These are phyloP conservation scores for Iphiclides podalirius DNA, from an alignment of 2,888 invertebrate genomes.

Conservation along the genomic window DNA sequence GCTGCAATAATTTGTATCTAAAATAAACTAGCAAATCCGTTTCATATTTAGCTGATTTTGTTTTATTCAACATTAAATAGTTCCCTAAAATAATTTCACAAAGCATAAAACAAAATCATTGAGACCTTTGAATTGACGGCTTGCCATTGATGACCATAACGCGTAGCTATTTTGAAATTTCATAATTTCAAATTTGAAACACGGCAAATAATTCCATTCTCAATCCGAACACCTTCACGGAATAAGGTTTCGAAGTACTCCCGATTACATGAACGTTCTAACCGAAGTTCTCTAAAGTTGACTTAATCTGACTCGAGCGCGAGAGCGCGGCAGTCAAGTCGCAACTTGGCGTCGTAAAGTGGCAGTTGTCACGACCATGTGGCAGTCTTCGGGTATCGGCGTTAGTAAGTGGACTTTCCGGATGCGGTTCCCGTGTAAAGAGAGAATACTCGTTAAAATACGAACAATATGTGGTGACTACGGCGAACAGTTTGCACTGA, in stretches of 20 bases:
- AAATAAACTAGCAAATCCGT: no score
- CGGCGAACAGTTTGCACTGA: not conserved
- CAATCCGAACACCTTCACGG: not conserved
- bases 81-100: no score
- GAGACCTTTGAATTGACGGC: no score
- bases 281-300: conserved; percentile 41
- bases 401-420: conserved; percentile 31
- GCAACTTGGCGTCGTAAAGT: conserved; percentile 26
- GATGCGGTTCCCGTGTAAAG: conserved; percentile 28
- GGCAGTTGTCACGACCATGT: conserved; percentile 31
- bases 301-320: conserved; percentile 40
- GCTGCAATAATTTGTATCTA: no score
- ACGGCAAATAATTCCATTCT: no score
- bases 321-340: conserved; percentile 32
- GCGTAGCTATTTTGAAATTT: no score
- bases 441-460: conserved; percentile 19
- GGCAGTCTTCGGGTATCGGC: conserved; percentile 27
- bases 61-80: no score
- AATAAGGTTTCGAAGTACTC: conserved; percentile 3
- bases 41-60: no score
- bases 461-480: conserved; percentile 20
- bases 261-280: conserved; percentile 32
- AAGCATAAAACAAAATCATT: no score
- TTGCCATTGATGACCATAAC: no score
- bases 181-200: not conserved